phyloP scores from a whole-genome alignment of 2,797 vertebrate species.

The Carcharodon carcharias region DNA sequence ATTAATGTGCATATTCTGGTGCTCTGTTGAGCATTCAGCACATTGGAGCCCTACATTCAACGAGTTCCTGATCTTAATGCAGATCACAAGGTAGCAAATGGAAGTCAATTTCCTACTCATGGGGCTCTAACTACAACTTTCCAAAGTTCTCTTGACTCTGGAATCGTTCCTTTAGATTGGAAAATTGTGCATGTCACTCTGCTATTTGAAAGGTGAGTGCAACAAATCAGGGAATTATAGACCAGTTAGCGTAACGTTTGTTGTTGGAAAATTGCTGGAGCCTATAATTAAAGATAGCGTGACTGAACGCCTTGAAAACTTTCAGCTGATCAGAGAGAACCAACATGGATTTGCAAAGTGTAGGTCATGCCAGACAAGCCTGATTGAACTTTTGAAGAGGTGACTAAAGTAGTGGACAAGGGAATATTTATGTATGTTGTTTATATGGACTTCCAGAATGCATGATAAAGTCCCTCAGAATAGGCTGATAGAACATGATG shows the following conservation, averaged over 20 bases:
- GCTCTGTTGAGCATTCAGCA: background rate
- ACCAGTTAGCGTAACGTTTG: background rate
- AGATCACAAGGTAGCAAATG: background rate
- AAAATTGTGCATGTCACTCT: background rate
- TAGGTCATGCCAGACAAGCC: too few relatives aligned
- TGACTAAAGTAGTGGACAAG: too few relatives aligned
- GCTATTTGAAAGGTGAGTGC: background rate
- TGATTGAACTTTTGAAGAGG: too few relatives aligned
- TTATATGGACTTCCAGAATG: too few relatives aligned
- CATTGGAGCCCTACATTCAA: background rate
- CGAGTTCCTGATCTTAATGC: background rate
- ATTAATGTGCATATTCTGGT: background rate
- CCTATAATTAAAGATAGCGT: background rate
- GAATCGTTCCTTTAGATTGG: background rate
- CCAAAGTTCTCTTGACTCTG: background rate
- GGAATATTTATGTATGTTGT: too few relatives aligned
- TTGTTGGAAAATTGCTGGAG: background rate
- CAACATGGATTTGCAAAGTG: too few relatives aligned
- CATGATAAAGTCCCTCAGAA: too few relatives aligned
- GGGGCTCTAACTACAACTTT: background rate
- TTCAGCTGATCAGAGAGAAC: too few relatives aligned
- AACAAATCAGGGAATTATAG: background rate
- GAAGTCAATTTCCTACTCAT: background rate
- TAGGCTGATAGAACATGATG: too few relatives aligned
- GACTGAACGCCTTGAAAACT: background rate